Conservation (phyloP, 2,888 invertebrate genomes). For the Onchidella celtica region DNA sequence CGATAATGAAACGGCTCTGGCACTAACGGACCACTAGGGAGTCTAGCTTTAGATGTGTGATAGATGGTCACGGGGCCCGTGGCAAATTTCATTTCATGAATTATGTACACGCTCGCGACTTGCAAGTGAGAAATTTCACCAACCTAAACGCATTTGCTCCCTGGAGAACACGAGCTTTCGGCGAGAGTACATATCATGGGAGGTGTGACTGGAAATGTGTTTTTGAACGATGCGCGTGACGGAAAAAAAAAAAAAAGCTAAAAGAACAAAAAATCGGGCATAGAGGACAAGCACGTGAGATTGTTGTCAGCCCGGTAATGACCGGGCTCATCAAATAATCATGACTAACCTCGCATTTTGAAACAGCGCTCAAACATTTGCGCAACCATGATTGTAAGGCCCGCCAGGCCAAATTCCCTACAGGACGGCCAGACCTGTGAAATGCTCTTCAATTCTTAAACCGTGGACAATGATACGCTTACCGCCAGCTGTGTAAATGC, state of each 20-base stretch:
- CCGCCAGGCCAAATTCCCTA: too few relatives aligned
- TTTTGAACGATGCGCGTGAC: not conserved
- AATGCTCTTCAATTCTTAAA: too few relatives aligned
- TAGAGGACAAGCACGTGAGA: too few relatives aligned
- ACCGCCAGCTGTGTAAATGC: too few relatives aligned
- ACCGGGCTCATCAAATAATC: too few relatives aligned
- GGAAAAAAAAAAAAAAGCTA: not conserved
- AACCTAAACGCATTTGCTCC: not conserved
- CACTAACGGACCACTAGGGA: conserved; percentile 9
- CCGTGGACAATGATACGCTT: too few relatives aligned
- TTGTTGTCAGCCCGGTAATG: too few relatives aligned
- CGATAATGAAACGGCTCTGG: conserved; percentile 5
- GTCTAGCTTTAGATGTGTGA: not conserved
- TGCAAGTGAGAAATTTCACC: not conserved
- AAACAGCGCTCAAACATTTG: too few relatives aligned
- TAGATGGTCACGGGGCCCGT: not conserved
- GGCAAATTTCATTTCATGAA: conserved; percentile 20
- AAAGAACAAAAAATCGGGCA: too few relatives aligned
- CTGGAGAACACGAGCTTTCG: not conserved
- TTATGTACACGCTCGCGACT: not conserved
- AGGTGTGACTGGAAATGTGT: not conserved
- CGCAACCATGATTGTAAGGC: too few relatives aligned
- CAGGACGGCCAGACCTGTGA: too few relatives aligned
- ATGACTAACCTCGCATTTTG: too few relatives aligned
- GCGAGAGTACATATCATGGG: not conserved